Percentiles rank a stretch among this genome's conserved stretches.
Conservation (phyloP, 2,113 vertebrate genomes). For the Chloropsis cyanopogon region DNA sequence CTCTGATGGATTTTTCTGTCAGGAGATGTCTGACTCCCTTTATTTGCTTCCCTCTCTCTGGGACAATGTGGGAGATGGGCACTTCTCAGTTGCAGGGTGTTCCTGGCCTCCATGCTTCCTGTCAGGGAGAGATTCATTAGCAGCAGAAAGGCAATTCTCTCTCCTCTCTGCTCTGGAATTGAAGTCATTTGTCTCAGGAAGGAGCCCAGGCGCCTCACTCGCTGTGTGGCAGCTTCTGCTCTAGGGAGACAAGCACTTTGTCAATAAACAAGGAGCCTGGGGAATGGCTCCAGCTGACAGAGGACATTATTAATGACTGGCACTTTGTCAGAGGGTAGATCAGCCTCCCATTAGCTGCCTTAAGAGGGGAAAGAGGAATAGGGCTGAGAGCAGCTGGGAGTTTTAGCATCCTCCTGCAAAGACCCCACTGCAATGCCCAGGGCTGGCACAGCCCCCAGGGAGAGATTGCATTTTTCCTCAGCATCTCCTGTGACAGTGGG, state of each 20-base stretch:
- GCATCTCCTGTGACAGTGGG: not conserved
- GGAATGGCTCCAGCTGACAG: conserved; percentile 37
- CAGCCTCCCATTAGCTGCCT: conserved; percentile 2
- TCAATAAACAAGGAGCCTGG: conserved; percentile 58
- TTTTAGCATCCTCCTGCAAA: not conserved
- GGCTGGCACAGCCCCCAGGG: not conserved
- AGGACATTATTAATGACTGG: conserved; percentile 1
- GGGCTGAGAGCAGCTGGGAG: not conserved
- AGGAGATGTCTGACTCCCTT: not conserved
- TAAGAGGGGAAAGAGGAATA: not conserved
- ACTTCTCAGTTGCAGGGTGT: not conserved
- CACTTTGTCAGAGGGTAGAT: not conserved
- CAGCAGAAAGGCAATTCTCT: not conserved
- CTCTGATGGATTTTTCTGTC: not conserved
- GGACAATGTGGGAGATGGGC: not conserved
- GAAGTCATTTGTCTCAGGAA: conserved; percentile 10
- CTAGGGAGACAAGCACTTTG: conserved; percentile 3
- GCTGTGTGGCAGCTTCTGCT: conserved; percentile 45
- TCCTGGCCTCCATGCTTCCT: not conserved
- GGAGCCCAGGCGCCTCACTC: not conserved
- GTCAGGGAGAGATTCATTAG: conserved; percentile 28
- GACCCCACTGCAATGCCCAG: not conserved
- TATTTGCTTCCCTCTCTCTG: not conserved
- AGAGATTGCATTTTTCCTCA: not conserved
- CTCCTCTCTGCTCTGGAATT: conserved; percentile 32